A percentile compares a stretch with the other conserved stretches of the same genome.
phyloP scores from a whole-genome alignment of 2,888 invertebrate species.

The Gymnosoma rotundatum region DNA sequence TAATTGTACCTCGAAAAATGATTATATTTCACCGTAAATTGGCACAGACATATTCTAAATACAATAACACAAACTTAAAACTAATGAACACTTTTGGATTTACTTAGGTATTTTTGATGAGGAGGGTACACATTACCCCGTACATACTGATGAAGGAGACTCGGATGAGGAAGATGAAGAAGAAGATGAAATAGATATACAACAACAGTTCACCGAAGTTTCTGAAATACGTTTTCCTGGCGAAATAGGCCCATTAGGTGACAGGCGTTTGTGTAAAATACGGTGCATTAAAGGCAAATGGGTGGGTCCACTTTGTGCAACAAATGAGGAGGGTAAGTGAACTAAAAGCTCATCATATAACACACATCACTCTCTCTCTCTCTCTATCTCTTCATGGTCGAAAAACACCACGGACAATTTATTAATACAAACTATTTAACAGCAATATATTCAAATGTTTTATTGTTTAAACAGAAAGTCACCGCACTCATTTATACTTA shows the following conservation, averaged over 20 bases:
- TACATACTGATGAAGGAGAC: constrained; percentile 80
- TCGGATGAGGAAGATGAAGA: constrained; percentile 81
- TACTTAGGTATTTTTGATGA: constrained; percentile 79
- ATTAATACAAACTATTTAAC: not conserved
- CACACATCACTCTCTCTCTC: constrained; percentile 48
- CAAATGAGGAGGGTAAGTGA: constrained; percentile 86
- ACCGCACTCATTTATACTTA: constrained; percentile 52
- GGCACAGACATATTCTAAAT: too few relatives aligned
- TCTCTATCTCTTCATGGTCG: constrained; percentile 20
- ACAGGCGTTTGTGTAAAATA: constrained; percentile 90
- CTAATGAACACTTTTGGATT: not conserved
- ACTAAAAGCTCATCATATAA: constrained; percentile 54
- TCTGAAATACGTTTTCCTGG: constrained; percentile 86
- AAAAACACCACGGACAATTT: constrained; percentile 46
- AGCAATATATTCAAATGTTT: constrained; percentile 54
- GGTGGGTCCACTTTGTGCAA: constrained; percentile 91
- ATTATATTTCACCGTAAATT: too few relatives aligned
- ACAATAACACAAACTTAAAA: too few relatives aligned
- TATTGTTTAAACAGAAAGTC: constrained; percentile 33
- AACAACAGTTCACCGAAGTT: constrained; percentile 82
- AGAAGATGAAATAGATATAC: constrained; percentile 80
- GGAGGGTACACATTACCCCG: constrained; percentile 80
- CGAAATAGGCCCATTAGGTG: constrained; percentile 88
- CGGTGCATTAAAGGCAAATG: constrained; percentile 93
- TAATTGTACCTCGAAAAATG: too few relatives aligned